Base-by-base conservation (phyloP, 2,888 invertebrate species). In the Galeruca laticollis region DNA sequence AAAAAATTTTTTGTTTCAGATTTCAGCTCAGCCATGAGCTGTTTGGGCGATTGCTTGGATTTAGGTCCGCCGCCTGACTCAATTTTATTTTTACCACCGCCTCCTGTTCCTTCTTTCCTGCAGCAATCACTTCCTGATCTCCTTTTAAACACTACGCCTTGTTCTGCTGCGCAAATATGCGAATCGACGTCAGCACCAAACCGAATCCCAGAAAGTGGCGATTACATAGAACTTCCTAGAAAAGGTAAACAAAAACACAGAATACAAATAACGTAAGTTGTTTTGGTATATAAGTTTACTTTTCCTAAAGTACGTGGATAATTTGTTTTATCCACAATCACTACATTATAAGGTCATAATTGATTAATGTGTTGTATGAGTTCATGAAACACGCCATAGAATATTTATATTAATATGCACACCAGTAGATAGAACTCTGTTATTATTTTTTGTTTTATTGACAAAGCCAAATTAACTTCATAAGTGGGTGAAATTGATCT, bases 71-170 rank as follows among this genome's bases (percentile, higher is more conserved):
- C 95, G 0, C 95, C 95, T 0, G 93, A 95, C 85, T 91, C 89
- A 70, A 94, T 95, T 76, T 87, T 94, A 63, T 92, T 91, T 79
- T 91, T 95, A 88, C 95, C 95, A 8, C 95, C 95, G 51, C 95
- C 95, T 0, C 95, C 95, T 0, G 87, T 94, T 76, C 95, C 95
- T 2, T 89, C 91, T 0, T 94, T 94, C 85, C 87, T 95, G 65
- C 88, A 88, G 75, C 86, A 87, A 62, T 81, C 83, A 64, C 74
- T 87, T 69, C 85, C 87, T 9, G 83, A 84, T 74, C 75, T 83
- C 26, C 75, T 82, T 37, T 74, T 82, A 82, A 87, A 89, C 72
- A 89, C 90, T 15, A 90, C 91, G 43, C 90, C 91, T 0, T 92
- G 92, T 81, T 88, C 90, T 61, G 90, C 91, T 2, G 85, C 87